Evolutionary conservation across 2,888 invertebrate genomes (phyloP), one percentile per base, ranked within the genome.

Genomic region (Fragum sueziense): DNA sequence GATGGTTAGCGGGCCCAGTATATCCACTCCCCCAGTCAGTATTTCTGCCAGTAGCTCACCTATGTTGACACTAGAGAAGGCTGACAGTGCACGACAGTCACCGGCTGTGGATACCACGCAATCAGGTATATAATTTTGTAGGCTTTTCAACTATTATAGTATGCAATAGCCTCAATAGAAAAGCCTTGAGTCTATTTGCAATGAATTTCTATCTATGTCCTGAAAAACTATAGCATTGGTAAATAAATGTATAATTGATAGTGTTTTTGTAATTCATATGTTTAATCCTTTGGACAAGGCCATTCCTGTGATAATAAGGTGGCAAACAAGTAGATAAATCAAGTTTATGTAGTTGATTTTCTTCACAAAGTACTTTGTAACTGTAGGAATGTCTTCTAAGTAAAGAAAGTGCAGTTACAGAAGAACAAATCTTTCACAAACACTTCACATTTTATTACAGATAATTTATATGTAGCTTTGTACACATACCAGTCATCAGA

Each of bases 401-500:
- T n/a, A n/a, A n/a, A n/a, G n/a, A n/a, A n/a, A n/a, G n/a, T n/a
- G n/a, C n/a, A n/a, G n/a, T n/a, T n/a, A n/a, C n/a, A n/a, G n/a
- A n/a, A n/a, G n/a, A n/a, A n/a, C n/a, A n/a, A n/a, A n/a, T n/a
- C n/a, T n/a, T n/a, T n/a, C n/a, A n/a, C n/a, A n/a, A n/a, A n/a
- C n/a, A n/a, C n/a, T n/a, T n/a, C n/a, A n/a, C n/a, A 27, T 41
- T 9, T 70, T 57, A 59, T 74, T 80, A 25, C 87, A 90, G 91
- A 91, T 70, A 65, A 65, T 41, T 85, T 82, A 29, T 91, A 88
- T 79, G 90, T 91, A 34, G 92, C 92, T 1, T 86, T 91, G 86
- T 93, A 90, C 85, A 81, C 82, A 41, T 93, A 93, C 78, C 80
- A 83, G 29, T 91, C 92, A 3, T 82, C 81, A 9, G 99, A 99